Percentiles rank a stretch among this genome's conserved stretches.
These are phyloP conservation scores for Drosophila trapezifrons DNA, from an alignment of 1,140 invertebrate genomes.

Conservation along the genomic window DNA sequence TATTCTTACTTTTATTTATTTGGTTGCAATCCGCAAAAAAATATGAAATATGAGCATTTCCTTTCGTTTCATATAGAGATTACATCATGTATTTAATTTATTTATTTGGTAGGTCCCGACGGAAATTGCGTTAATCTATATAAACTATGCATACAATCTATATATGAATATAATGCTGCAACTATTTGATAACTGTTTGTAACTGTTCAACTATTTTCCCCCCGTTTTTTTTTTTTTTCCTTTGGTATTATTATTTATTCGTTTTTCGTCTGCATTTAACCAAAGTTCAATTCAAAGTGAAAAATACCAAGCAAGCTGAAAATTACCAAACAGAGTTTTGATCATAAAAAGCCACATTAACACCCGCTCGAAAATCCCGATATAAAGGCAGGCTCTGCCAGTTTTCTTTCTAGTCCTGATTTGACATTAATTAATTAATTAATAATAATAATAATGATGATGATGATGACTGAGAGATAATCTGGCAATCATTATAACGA, in stretches of 20 bases:
- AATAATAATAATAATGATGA: conserved; percentile 44
- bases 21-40: conserved; percentile 27
- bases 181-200: conserved; percentile 69
- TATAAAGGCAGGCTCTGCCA: conserved; percentile 44
- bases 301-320: conserved; percentile 40
- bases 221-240: neutral
- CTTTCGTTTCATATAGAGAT: conserved; percentile 40
- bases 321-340: conserved; percentile 25
- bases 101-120: conserved; percentile 51
- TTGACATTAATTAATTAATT: conserved; percentile 54
- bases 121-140: conserved; percentile 60
- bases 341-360: conserved; percentile 49
- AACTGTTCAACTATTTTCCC: conserved; percentile 29
- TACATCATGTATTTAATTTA: conserved; percentile 27
- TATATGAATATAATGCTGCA: conserved; percentile 62
- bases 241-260: conserved; percentile 32
- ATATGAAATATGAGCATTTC: conserved; percentile 29
- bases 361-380: conserved; percentile 53
- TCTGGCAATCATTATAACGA: conserved; percentile 54
- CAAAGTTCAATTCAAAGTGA: conserved; percentile 50
- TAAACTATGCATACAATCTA: conserved; percentile 63
- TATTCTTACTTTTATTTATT: conserved; percentile 25
- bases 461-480: conserved; percentile 55
- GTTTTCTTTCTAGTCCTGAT: conserved; percentile 73
- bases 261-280: conserved; percentile 63